Evolutionary conservation across 2,113 vertebrate species (phyloP).

Genomic region (Genyomyrus donnyi): DNA sequence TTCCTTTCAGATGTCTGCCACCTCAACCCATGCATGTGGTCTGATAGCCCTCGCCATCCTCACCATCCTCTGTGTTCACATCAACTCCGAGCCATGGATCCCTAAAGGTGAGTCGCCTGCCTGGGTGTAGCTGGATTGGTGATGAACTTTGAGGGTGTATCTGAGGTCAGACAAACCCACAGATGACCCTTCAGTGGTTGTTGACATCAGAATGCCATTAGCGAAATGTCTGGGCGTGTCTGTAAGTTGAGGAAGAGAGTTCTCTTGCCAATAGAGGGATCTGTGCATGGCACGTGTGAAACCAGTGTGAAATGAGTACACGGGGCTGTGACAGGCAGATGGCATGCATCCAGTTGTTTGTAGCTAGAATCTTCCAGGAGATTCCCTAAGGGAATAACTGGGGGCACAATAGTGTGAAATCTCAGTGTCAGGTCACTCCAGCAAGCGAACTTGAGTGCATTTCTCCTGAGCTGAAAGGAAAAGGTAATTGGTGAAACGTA

Average conservation of each 20-base stretch:
- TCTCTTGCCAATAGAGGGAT: not conserved
- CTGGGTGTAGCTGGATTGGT: not conserved
- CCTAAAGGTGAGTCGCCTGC: conserved; percentile 38
- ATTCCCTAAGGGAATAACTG: not conserved
- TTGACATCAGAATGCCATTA: not conserved
- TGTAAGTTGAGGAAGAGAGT: not conserved
- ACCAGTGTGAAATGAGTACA: not conserved
- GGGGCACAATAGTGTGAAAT: not conserved
- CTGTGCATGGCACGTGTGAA: not conserved
- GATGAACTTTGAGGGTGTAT: not conserved
- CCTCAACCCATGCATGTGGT: conserved; percentile 29
- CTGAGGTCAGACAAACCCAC: not conserved
- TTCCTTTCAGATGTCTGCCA: conserved; percentile 38
- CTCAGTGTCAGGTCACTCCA: not conserved
- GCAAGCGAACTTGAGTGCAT: not conserved
- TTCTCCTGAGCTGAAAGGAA: not conserved
- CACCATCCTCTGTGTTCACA: conserved; percentile 7
- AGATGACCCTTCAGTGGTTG: not conserved
- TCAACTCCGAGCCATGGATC: conserved; percentile 38
- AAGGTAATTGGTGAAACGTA: not conserved
- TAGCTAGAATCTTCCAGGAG: not conserved
- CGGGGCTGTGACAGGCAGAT: not conserved
- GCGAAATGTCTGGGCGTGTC: not conserved
- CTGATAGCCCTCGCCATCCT: conserved; percentile 37
- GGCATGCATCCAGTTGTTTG: not conserved